phyloP scores from a whole-genome alignment of 2,113 vertebrate genomes.

The Oriolus oriolus region DNA sequence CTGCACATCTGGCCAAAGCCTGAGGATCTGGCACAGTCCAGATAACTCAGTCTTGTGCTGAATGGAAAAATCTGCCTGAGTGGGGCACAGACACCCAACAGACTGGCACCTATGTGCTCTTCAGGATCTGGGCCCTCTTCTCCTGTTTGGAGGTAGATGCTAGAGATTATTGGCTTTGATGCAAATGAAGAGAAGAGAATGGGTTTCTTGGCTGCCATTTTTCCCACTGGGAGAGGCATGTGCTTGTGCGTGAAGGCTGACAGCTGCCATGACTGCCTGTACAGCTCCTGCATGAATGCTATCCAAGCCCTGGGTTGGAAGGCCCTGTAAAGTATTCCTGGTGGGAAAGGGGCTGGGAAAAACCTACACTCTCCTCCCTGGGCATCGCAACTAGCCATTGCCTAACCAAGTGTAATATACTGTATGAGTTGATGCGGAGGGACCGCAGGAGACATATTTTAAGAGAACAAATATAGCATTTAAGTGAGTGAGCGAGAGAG shows the following conservation, averaged over 20 bases:
- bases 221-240: not conserved
- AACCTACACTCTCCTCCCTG: constrained; percentile 19
- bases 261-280: not conserved
- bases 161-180: not conserved
- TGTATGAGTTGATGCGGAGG: constrained; percentile 8
- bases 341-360: not conserved
- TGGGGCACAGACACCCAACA: not conserved
- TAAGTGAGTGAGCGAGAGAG: constrained; percentile 23
- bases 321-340: not conserved
- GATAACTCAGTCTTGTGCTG: not conserved
- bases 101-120: not conserved
- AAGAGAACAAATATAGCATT: constrained; percentile 64
- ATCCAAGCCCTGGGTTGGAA: not conserved
- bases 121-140: not conserved
- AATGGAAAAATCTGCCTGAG: not conserved
- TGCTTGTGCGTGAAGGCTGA: not conserved
- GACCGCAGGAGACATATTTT: constrained; percentile 34
- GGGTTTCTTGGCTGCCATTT: not conserved
- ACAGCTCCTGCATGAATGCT: not conserved
- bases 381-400: constrained; percentile 27
- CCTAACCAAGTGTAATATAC: constrained; percentile 6
- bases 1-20: not conserved
- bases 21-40: not conserved
- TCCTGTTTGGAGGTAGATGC: not conserved
- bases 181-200: not conserved